Evolutionary conservation across 2,113 vertebrate species (phyloP).

Genomic region (Tragulus kanchil): DNA sequence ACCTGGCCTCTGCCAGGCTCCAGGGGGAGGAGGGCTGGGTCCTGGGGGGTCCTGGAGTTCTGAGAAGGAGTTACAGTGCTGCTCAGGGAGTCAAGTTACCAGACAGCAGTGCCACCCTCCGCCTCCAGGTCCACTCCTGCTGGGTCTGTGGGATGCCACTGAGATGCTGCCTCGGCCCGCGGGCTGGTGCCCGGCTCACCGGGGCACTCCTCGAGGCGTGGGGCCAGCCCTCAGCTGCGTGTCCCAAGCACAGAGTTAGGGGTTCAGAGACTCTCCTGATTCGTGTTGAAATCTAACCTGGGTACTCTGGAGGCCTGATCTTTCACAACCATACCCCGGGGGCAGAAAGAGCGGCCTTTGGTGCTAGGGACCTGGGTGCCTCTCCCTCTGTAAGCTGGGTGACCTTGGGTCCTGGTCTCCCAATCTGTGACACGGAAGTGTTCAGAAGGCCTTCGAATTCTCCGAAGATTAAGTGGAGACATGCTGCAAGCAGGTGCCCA

Average conservation of each 20-base stretch:
- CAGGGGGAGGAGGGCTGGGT: too few relatives aligned
- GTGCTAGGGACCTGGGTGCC: background rate
- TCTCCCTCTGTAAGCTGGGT: background rate
- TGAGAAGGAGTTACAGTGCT: background rate
- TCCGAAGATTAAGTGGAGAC: background rate
- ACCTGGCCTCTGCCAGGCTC: background rate
- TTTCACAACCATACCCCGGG: background rate
- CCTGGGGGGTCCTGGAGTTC: background rate
- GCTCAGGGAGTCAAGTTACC: background rate
- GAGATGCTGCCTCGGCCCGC: background rate
- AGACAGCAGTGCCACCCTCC: too few relatives aligned
- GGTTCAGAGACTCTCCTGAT: background rate
- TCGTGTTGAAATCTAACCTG: background rate
- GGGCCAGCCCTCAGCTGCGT: background rate
- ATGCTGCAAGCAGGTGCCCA: too few relatives aligned
- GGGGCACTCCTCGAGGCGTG: background rate
- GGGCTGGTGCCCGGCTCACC: background rate
- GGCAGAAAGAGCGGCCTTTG: background rate
- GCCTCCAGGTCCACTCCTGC: too few relatives aligned
- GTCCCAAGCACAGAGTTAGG: background rate
- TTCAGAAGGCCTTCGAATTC: background rate
- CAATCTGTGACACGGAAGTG: background rate
- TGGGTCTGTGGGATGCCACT: background rate
- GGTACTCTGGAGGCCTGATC: background rate
- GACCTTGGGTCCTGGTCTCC: background rate